Evolutionary conservation across 2,113 vertebrate genomes (phyloP).

Genomic region (Promerops cafer): DNA sequence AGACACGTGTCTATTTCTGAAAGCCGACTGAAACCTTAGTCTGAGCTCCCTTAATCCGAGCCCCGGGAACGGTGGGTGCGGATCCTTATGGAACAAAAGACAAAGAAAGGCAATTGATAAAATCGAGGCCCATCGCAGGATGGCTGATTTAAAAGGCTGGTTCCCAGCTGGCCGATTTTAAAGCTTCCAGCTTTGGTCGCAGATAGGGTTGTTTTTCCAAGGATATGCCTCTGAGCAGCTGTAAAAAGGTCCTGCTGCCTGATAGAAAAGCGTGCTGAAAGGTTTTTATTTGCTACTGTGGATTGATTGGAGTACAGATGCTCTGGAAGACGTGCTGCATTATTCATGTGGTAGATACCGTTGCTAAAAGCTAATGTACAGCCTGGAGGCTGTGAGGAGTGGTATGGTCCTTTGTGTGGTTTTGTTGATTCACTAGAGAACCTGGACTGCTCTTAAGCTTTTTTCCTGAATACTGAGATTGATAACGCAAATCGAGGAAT

Average conservation of each 20-base stretch:
- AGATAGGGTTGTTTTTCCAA: conserved; percentile 23
- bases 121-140: background rate
- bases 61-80: background rate
- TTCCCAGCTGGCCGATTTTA: conserved; percentile 26
- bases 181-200: background rate
- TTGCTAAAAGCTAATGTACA: conserved; percentile 54
- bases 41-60: background rate
- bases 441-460: background rate
- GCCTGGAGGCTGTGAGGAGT: conserved; percentile 7
- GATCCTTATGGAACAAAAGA: conserved; percentile 14
- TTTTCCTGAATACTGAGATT: background rate
- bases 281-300: conserved; percentile 35
- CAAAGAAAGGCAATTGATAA: conserved; percentile 35
- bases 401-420: conserved; percentile 18
- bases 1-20: background rate
- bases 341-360: conserved; percentile 49
- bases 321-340: conserved; percentile 34
- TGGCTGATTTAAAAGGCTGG: background rate
- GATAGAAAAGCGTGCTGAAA: conserved; percentile 15
- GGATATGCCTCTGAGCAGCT: conserved; percentile 25
- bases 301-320: conserved; percentile 40
- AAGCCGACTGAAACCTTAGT: background rate
- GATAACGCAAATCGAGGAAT: conserved; percentile 1
- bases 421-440: background rate
- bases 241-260: conserved; percentile 18